phyloP scores from a whole-genome alignment of 2,113 vertebrate genomes.

The Coturnix japonica region DNA sequence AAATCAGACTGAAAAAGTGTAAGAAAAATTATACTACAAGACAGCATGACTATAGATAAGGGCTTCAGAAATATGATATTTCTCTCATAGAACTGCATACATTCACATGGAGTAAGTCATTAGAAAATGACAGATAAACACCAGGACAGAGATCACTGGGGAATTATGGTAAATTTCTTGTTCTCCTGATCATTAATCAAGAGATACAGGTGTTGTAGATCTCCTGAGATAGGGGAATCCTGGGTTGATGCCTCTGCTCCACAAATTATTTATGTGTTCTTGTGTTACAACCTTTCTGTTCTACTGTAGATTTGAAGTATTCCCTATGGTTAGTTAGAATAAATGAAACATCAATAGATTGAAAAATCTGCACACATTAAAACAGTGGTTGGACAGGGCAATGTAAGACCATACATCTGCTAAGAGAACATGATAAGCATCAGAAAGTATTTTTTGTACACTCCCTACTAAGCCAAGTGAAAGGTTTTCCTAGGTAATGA shows the following conservation, averaged over 20 bases:
- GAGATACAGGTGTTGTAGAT: slow-evolving; percentile 30
- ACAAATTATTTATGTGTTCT: background rate
- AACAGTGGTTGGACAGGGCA: background rate
- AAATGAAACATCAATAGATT: background rate
- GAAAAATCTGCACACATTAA: background rate
- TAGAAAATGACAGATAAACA: slow-evolving; percentile 60
- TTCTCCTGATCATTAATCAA: slow-evolving; percentile 41
- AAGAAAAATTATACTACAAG: slow-evolving; percentile 37
- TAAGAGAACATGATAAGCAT: background rate
- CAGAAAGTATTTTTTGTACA: background rate
- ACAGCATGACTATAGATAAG: background rate
- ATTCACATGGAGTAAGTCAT: slow-evolving; percentile 26
- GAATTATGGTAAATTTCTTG: slow-evolving; percentile 43
- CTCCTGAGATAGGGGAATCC: background rate
- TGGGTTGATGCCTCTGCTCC: background rate
- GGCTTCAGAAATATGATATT: slow-evolving; percentile 13
- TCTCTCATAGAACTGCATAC: background rate
- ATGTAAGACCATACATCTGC: fast-evolving
- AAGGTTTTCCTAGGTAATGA: background rate
- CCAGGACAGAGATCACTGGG: slow-evolving; percentile 30
- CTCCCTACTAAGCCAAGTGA: background rate
- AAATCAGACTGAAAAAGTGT: background rate
- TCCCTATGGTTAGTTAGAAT: background rate
- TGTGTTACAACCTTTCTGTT: background rate
- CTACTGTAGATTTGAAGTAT: background rate